These are phyloP conservation scores for Hypomecis atomaria DNA, from an alignment of 2,888 invertebrate species.

Conservation along the genomic window DNA sequence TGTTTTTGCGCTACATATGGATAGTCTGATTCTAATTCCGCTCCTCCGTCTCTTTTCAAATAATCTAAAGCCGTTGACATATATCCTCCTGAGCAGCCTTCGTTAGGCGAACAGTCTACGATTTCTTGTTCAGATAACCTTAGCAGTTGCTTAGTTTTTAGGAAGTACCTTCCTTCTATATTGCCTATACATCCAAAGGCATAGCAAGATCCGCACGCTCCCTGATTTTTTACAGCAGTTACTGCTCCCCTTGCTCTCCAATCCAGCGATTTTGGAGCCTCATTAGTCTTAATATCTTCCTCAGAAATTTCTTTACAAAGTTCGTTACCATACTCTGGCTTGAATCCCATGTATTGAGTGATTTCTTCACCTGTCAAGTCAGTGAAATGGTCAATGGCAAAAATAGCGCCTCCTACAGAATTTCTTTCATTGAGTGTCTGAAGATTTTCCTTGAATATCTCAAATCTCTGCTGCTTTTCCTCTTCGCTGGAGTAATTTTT, in stretches of 20 bases:
- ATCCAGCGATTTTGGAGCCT: slow-evolving; percentile 19
- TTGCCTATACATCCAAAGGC: slow-evolving; percentile 20
- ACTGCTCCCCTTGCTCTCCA: slow-evolving; percentile 6
- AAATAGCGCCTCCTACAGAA: not conserved
- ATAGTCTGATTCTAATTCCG: slow-evolving; percentile 12
- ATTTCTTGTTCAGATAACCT: slow-evolving; percentile 29
- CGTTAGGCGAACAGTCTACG: slow-evolving; percentile 17
- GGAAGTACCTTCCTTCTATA: slow-evolving; percentile 21
- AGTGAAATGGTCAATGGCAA: slow-evolving; percentile 15
- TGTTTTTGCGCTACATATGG: not conserved
- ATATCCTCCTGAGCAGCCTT: slow-evolving; percentile 7
- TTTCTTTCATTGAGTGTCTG: slow-evolving; percentile 20
- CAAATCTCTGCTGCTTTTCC: slow-evolving; percentile 19
- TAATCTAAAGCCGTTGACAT: slow-evolving; percentile 6
- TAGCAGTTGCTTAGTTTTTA: slow-evolving; percentile 6
- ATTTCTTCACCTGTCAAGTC: slow-evolving; percentile 22
- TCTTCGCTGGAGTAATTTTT: slow-evolving; percentile 7
- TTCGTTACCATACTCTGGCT: not conserved
- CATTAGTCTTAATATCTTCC: not conserved
- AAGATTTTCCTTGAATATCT: slow-evolving; percentile 24
- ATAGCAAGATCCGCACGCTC: slow-evolving; percentile 20
- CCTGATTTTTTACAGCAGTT: slow-evolving; percentile 15
- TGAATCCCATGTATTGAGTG: not conserved
- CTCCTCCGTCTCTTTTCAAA: slow-evolving; percentile 5
- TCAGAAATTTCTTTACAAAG: not conserved